Evolutionary conservation across 2,113 vertebrate genomes (phyloP).

Genomic region (Phyllostomus hastatus): DNA sequence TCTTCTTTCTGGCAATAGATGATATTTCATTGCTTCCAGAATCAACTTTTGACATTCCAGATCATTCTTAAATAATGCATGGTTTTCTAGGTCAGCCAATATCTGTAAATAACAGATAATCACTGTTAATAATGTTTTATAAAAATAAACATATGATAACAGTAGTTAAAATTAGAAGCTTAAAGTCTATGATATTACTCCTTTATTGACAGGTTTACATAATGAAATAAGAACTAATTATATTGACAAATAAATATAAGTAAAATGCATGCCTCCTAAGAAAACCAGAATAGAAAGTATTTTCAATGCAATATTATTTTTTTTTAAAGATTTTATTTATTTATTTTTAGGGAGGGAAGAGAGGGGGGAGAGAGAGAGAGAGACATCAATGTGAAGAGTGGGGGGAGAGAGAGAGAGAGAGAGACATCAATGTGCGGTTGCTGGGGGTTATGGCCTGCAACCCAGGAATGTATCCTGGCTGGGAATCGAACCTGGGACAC

Average conservation of each 20-base stretch:
- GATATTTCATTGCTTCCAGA: slow-evolving; percentile 89
- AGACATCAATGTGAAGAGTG: too few species aligned
- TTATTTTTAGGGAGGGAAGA: too few species aligned
- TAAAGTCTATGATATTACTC: neutral
- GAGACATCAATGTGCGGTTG: too few species aligned
- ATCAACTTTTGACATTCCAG: slow-evolving; percentile 88
- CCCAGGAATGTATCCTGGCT: too few species aligned
- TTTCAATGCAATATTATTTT: neutral
- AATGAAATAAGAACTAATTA: neutral
- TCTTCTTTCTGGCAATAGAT: slow-evolving; percentile 87
- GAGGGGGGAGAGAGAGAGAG: too few species aligned
- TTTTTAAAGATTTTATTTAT: too few species aligned
- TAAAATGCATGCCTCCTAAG: neutral
- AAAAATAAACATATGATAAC: neutral
- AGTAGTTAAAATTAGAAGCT: neutral
- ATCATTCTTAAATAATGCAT: slow-evolving; percentile 86
- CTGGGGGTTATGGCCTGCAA: too few species aligned
- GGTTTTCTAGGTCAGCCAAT: slow-evolving; percentile 87
- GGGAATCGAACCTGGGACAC: too few species aligned
- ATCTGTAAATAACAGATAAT: slow-evolving; percentile 79
- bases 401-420: too few species aligned
- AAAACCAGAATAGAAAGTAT: neutral
- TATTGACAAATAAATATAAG: neutral
- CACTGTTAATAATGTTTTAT: slow-evolving; percentile 46
- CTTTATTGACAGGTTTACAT: neutral